Evolutionary conservation across 2,797 vertebrate species (phyloP).

Genomic region (Aselliscus stoliczkanus): DNA sequence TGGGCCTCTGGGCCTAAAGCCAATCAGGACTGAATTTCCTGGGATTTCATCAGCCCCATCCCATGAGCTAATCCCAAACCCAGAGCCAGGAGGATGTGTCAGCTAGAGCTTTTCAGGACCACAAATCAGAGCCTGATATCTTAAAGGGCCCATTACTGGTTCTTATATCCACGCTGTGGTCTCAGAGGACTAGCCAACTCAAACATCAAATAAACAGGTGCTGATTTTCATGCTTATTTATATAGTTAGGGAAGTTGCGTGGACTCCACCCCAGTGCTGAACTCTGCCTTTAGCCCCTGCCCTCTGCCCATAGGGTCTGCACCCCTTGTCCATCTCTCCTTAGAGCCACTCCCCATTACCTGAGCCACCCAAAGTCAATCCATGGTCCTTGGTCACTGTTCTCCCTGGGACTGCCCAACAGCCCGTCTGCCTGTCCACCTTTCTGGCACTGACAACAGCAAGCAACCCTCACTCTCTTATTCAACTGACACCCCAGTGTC

Average conservation of each 20-base stretch:
- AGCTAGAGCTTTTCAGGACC: constrained; percentile 64
- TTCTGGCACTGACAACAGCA: not conserved
- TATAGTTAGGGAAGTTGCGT: not conserved
- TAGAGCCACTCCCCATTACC: not conserved
- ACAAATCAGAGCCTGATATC: constrained; percentile 51
- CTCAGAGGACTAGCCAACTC: not conserved
- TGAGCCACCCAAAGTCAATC: not conserved
- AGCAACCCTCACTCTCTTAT: not conserved
- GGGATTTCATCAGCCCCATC: constrained; percentile 76
- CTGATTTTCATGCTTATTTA: constrained; percentile 36
- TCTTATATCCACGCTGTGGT: not conserved
- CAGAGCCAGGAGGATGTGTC: constrained; percentile 73
- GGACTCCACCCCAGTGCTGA: not conserved
- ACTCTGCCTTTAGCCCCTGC: not conserved
- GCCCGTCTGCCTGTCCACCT: not conserved
- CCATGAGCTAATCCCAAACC: constrained; percentile 72
- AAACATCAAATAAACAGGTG: constrained; percentile 61
- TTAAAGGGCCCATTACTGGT: constrained; percentile 67
- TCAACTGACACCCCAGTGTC: not conserved
- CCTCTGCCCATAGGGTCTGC: not conserved
- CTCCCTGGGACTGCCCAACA: not conserved
- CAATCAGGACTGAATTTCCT: constrained; percentile 70
- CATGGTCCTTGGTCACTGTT: not conserved
- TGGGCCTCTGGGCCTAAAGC: constrained; percentile 66
- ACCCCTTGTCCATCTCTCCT: not conserved